Base-by-base conservation (phyloP, 2,797 vertebrate species). In the Ptychobarbus kaznakovi region DNA sequence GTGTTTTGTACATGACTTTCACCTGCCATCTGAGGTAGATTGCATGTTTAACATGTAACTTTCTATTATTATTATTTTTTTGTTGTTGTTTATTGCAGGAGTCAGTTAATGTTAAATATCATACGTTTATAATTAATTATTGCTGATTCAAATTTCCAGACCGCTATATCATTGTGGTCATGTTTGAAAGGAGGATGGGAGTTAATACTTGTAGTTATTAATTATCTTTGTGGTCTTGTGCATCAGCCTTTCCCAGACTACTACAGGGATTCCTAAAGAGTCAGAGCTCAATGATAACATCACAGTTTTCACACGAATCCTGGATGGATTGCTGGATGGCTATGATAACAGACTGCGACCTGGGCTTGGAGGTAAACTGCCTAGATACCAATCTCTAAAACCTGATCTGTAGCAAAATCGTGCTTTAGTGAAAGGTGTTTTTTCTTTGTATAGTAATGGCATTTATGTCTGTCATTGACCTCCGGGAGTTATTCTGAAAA, bases 301-400 rank as follows among this genome's bases (percentile, higher is more conserved):
- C 88, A 99, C 97, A 0, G 96, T 99, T 91, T 98, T 98, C 93
- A 99, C 97, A 12, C 95, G 97, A 88, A 98, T 99, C 85, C 88
- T 99, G 92, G 97, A 99, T 0, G 96, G 97, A 56, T 93, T 98
- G 76, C 93, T 99, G 93, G 97, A 98, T 1, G 97, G 97, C 70
- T 99, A 99, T 0, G 97, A 99, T 94, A 97, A 98, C 93, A 94
- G 97, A 28, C 96, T 99, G 72, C 95, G 97, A 53, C 97, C 97
- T 0, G 97, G 97, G 46, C 93, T 99, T 73, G 97, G 98, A 95
- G 97, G 97, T 98, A 94, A 49, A 89, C 53, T 76, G 22, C 63
- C 12, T 56, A 69, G 38, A 81, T 58, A 68, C 72, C 15, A 15
- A 40, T 72, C 46, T 68, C 16, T 9, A 68, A 79, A 44, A 63